Base-by-base conservation (phyloP, 2,888 invertebrate species). In the Griposia aprilina region DNA sequence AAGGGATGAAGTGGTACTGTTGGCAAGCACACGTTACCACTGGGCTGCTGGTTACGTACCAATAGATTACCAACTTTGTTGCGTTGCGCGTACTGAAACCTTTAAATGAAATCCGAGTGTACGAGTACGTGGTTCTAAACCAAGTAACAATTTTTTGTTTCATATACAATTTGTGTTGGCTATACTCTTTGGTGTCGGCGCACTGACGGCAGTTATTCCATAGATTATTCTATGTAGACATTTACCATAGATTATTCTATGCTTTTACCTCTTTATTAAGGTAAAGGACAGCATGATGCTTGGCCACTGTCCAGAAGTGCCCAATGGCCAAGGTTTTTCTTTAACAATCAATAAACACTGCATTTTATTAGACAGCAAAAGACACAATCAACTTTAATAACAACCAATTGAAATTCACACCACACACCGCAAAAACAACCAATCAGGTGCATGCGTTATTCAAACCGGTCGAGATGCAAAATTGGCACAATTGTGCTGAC, bases 401-500 rank as follows among this genome's bases (percentile, higher is more conserved):
- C 26, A n/a, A 52, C 17, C 36, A 50, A 72, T 81, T 81, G 71
- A 41, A 71, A 85, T 84, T 71, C 71, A 55, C 71, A 30, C 60
- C 63, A 65, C 26, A 55, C 52, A 36, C n/a, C 55, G 72, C 70
- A 73, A 79, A 77, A 73, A 76, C 74, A 74, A 78, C 76, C 76
- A 81, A 86, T 81, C 81, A 86, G 55, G 41, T 41, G 41, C 59
- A 48, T 69, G 41, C 41, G 74, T 75, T 74, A 81, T 80, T 80
- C 67, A 77, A 79, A 70, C 75, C 20, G 15, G 48, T 67, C 52
- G 55, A 72, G 74, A 82, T 68, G 67, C 60, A 72, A 83, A 85
- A 85, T 82, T 81, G 84, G 77, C 69, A 62, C 81, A 69, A 80
- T 78, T 74, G 82, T 87, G 80, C 69, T 65, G 75, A 67, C 62